phyloP scores from a whole-genome alignment of 2,113 vertebrate species.

The Chloroceryle aenea region DNA sequence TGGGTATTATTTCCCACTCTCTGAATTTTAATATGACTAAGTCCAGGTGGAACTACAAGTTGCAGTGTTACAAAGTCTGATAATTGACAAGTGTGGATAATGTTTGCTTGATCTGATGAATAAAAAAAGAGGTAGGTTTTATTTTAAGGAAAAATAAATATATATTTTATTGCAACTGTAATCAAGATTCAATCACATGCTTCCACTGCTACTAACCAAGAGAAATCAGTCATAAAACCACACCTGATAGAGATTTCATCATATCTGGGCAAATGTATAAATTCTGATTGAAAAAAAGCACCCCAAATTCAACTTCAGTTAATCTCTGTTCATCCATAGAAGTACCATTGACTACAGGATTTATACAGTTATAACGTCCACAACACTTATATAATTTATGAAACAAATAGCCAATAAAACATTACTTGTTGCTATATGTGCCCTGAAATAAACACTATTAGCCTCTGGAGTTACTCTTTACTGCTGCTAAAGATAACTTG shows the following conservation, averaged over 20 bases:
- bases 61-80: constrained; percentile 10
- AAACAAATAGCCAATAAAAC: neutral
- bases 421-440: neutral
- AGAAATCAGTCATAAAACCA: neutral
- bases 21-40: constrained; percentile 23
- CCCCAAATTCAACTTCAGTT: constrained; percentile 1
- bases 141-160: neutral
- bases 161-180: neutral
- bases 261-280: neutral
- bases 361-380: neutral
- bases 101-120: neutral
- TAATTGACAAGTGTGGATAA: constrained; percentile 29
- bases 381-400: neutral
- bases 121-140: neutral
- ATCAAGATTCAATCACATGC: constrained; percentile 30
- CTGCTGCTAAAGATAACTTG: neutral
- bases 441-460: neutral
- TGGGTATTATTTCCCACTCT: constrained; percentile 25
- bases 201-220: neutral
- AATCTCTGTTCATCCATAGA: neutral
- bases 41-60: neutral
- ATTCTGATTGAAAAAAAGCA: neutral
- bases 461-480: neutral
- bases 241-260: neutral
- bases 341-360: neutral